Percentiles rank a stretch among this genome's conserved stretches.
phyloP scores from a whole-genome alignment of 2,797 vertebrate genomes.

The Pygocentrus nattereri region DNA sequence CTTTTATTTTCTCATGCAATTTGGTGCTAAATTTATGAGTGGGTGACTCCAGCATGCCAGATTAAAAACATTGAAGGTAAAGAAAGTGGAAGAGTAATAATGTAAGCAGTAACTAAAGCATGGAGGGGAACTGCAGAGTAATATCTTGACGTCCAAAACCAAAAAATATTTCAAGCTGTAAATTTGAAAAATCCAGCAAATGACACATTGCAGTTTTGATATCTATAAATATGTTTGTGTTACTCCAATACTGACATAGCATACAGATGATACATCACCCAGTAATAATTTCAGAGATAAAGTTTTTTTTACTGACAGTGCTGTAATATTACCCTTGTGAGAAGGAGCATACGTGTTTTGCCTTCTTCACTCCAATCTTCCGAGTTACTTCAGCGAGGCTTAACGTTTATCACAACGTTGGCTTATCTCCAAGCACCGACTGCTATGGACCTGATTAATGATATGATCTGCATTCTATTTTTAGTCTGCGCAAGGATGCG shows the following conservation, averaged over 20 bases:
- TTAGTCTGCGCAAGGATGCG: slow-evolving; percentile 30
- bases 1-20: too few relatives aligned
- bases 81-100: too few relatives aligned
- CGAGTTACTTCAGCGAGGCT: slow-evolving; percentile 22
- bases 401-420: slow-evolving; percentile 27
- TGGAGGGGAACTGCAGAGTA: too few relatives aligned
- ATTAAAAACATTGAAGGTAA: too few relatives aligned
- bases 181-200: too few relatives aligned
- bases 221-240: too few relatives aligned
- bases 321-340: neutral
- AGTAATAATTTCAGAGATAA: neutral
- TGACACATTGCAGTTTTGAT: too few relatives aligned
- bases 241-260: neutral
- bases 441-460: slow-evolving; percentile 53
- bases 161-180: too few relatives aligned
- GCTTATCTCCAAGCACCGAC: slow-evolving; percentile 39
- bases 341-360: slow-evolving; percentile 66
- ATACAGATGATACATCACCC: neutral
- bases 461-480: slow-evolving; percentile 55
- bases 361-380: slow-evolving; percentile 60
- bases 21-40: too few relatives aligned
- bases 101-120: too few relatives aligned
- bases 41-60: too few relatives aligned
- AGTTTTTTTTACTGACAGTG: neutral
- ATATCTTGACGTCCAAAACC: too few relatives aligned